These are phyloP conservation scores for Gobio occitaniae DNA, from an alignment of 2,797 vertebrate species.

Conservation along the genomic window DNA sequence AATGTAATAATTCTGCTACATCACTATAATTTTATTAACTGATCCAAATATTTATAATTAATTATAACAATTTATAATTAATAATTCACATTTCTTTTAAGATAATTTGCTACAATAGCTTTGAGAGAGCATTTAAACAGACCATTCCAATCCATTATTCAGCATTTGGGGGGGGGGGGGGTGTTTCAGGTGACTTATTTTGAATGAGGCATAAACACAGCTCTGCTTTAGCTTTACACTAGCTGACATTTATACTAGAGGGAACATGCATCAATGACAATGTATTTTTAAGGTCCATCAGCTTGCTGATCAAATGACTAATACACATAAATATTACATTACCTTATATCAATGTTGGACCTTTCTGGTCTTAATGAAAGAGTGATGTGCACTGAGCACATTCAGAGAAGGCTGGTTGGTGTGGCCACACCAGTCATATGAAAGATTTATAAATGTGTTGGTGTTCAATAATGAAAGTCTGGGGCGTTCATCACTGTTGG, in stretches of 20 bases:
- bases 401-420: slow-evolving; percentile 13
- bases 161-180: no score
- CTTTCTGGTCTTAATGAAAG: slow-evolving; percentile 20
- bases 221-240: background rate
- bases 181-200: background rate
- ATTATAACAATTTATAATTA: no score
- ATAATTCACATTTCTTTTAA: no score
- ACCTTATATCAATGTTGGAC: background rate
- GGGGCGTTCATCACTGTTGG: slow-evolving; percentile 53
- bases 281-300: slow-evolving; percentile 5
- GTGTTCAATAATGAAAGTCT: slow-evolving; percentile 55
- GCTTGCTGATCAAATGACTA: slow-evolving; percentile 13
- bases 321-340: slow-evolving; percentile 34
- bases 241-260: slow-evolving; percentile 12
- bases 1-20: no score
- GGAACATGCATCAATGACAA: background rate
- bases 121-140: no score
- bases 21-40: no score
- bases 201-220: background rate
- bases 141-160: background rate
- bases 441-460: slow-evolving; percentile 56
- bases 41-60: no score
- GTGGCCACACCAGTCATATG: slow-evolving; percentile 32
- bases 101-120: no score
- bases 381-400: slow-evolving; percentile 13